These are phyloP conservation scores for Achlya flavicornis DNA, from an alignment of 2,888 invertebrate species.

Conservation along the genomic window DNA sequence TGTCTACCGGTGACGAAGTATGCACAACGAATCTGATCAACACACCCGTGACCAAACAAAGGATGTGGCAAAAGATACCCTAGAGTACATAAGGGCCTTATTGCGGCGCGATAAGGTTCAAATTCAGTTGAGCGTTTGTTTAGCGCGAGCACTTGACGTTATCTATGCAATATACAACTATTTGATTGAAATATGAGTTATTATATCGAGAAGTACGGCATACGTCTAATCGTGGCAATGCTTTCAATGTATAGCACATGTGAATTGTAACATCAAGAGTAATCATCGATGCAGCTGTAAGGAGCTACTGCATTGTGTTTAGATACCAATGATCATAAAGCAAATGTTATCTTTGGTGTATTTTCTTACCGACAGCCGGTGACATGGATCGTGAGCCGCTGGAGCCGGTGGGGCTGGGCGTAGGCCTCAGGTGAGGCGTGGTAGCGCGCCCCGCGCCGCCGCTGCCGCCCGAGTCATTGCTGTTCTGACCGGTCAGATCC, in stretches of 20 bases:
- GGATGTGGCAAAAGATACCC: constrained; percentile 55
- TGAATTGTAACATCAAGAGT: background rate
- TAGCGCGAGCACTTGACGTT: constrained; percentile 14
- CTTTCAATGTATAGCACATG: background rate
- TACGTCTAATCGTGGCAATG: background rate
- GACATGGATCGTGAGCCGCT: constrained; percentile 98
- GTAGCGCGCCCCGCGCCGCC: constrained; percentile 86
- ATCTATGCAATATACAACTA: constrained; percentile 3
- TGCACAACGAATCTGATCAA: constrained; percentile 84
- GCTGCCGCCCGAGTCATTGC: constrained; percentile 93
- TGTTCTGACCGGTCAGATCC: constrained; percentile 94
- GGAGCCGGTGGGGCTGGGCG: constrained; percentile 96
- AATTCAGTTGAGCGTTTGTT: constrained; percentile 22
- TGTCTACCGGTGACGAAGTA: constrained; percentile 84
- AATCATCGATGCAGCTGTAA: too few species aligned
- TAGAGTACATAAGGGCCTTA: constrained; percentile 49
- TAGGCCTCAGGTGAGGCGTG: constrained; percentile 90
- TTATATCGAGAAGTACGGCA: background rate
- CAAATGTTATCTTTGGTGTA: constrained; percentile 2
- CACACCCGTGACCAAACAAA: constrained; percentile 78
- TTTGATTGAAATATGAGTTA: constrained; percentile 5
- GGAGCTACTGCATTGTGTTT: background rate
- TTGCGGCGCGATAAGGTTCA: constrained; percentile 55
- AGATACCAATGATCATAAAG: background rate
- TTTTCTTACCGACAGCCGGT: constrained; percentile 95